phyloP scores from a whole-genome alignment of 35 echinoderm and acorn worm species.

The Heliocidaris tuberculata region DNA sequence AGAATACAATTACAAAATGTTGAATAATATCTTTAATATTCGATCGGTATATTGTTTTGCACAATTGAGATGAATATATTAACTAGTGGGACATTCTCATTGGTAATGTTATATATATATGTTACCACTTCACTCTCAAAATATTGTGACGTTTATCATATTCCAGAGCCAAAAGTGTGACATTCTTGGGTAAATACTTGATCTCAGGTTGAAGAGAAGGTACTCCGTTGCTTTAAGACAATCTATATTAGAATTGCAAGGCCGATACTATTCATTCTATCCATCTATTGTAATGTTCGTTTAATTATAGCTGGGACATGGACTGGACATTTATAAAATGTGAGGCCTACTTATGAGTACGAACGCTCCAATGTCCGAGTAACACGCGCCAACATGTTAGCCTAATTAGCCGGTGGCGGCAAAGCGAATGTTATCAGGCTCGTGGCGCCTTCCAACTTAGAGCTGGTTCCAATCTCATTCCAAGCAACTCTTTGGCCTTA shows the following conservation, averaged over 20 bases:
- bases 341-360: neutral
- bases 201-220: neutral
- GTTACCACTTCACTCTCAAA: neutral
- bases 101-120: neutral
- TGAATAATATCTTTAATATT: no score
- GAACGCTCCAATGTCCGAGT: neutral
- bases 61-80: neutral
- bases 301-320: neutral
- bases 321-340: neutral
- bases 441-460: neutral
- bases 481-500: neutral
- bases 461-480: neutral
- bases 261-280: neutral
- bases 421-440: neutral
- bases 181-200: neutral
- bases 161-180: neutral
- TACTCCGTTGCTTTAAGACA: neutral
- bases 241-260: neutral
- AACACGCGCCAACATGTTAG: neutral
- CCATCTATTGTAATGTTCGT: neutral
- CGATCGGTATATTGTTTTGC: no score
- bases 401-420: neutral
- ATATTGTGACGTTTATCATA: neutral
- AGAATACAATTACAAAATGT: neutral
- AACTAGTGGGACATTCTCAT: neutral